Percentiles rank a stretch among this genome's conserved stretches.
Conservation (phyloP, 2,888 invertebrate species). For the Myopa tessellatipennis region DNA sequence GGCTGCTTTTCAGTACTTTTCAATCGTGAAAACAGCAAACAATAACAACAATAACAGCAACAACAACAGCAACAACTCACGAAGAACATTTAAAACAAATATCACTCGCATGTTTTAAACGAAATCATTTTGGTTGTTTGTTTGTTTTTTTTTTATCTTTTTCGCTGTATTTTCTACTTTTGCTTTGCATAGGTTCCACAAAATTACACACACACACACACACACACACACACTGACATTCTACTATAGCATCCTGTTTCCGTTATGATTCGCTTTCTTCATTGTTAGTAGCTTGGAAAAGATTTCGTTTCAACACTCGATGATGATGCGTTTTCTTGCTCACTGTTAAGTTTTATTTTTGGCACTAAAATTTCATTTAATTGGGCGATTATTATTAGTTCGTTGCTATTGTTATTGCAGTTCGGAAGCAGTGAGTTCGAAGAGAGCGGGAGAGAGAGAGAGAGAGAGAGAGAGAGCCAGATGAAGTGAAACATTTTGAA, state of each 20-base stretch:
- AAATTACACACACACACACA: slow-evolving; percentile 13
- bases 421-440: too few relatives aligned
- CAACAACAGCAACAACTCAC: slow-evolving; percentile 15
- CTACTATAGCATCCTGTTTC: slow-evolving; percentile 9
- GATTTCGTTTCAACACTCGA: neutral
- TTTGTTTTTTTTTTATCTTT: too few relatives aligned
- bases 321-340: neutral
- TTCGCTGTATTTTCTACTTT: neutral
- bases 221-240: slow-evolving; percentile 6
- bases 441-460: too few relatives aligned
- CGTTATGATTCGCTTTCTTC: slow-evolving; percentile 18
- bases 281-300: slow-evolving; percentile 19
- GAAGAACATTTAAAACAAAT: slow-evolving; percentile 13
- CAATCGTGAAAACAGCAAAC: slow-evolving; percentile 5
- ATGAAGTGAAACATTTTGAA: too few relatives aligned
- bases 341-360: neutral
- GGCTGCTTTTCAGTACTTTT: neutral
- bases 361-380: neutral
- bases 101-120: slow-evolving; percentile 15
- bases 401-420: neutral
- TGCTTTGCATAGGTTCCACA: slow-evolving; percentile 21
- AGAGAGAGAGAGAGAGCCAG: too few relatives aligned
- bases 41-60: slow-evolving; percentile 18
- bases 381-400: neutral
- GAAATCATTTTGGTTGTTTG: neutral